Base-by-base conservation (phyloP, 2,888 invertebrate species). In the Hylaea fasciaria region DNA sequence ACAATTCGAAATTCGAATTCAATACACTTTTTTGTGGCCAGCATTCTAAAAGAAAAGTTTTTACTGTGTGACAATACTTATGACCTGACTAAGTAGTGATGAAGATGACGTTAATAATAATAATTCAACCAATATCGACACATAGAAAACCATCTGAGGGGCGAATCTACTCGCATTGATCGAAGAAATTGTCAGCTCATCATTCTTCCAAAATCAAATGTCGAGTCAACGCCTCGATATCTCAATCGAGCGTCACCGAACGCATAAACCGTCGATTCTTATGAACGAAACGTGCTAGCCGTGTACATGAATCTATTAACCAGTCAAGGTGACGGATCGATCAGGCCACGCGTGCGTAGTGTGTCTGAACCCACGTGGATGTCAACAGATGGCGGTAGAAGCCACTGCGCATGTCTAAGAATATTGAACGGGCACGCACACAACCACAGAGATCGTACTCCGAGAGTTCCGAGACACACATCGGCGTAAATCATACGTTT, bases 311-410 rank as follows among this genome's bases (percentile, higher is more conserved):
- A 90, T 89, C 83, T 86, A 89, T 89, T 87, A 88, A 79, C 74
- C 83, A 83, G 85, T 85, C 87, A 89, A 88, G 88, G 87, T 87
- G 86, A 86, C 80, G 79, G 85, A 89, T 91, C 91, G 89, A 91
- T 91, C 80, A 71, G 74, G 71, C 57, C 83, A 82, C 85, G 82
- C 83, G 70, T 82, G 88, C 68, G 65, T 64, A 12, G 17, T 46
- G 8, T 29, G 54, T 45, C 57, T 58, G 39, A 43, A 65, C 74
- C 76, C 80, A 91, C 91, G 91, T 91, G 90, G 80, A 79, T 69
- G 80, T 83, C 89, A 86, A 89, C 89, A 91, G 91, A 91, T 91
- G 91, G 91, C 91, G 78, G 81, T 85, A 77, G 68, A 63, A 32
- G 74, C 72, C 79, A 82, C 69, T 68, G 79, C 91, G 91, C 91